A percentile compares a stretch with the other conserved stretches of the same genome.
Conservation (phyloP, 2,797 vertebrate genomes). For the Leuciscus waleckii region DNA sequence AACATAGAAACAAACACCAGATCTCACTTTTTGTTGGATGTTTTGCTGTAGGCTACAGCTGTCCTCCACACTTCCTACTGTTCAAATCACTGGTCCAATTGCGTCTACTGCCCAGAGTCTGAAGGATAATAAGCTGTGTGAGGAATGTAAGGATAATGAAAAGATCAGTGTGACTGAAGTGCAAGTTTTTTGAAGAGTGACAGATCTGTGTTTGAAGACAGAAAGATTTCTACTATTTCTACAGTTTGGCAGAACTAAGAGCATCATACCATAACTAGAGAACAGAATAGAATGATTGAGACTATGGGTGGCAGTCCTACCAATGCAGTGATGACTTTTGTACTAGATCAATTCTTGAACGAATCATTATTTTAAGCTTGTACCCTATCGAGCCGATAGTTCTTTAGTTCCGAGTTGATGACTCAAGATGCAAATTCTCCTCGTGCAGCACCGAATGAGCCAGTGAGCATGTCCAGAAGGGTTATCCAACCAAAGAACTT, state of each 20-base stretch:
- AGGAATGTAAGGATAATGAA: constrained; percentile 7
- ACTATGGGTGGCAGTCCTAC: not conserved
- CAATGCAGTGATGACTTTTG: not conserved
- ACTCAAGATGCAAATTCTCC: not conserved
- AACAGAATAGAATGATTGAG: not conserved
- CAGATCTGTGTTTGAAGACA: not conserved
- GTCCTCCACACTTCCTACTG: not conserved
- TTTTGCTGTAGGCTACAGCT: not conserved
- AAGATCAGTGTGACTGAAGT: not conserved
- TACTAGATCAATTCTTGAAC: not conserved
- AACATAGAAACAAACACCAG: not conserved
- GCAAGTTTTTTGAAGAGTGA: not conserved
- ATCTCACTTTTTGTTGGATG: not conserved
- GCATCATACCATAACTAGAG: not conserved
- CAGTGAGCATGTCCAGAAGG: too few relatives aligned
- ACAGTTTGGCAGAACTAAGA: not conserved
- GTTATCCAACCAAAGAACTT: not conserved
- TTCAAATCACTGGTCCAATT: constrained; percentile 2
- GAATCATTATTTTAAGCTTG: too few relatives aligned
- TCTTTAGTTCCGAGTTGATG: not conserved
- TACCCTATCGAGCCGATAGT: not conserved
- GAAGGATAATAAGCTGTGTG: not conserved
- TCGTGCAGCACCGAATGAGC: not conserved
- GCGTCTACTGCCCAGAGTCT: not conserved
- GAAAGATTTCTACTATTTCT: not conserved